Conservation (phyloP, 2,888 invertebrate species). For the Hyposoter didymator region DNA sequence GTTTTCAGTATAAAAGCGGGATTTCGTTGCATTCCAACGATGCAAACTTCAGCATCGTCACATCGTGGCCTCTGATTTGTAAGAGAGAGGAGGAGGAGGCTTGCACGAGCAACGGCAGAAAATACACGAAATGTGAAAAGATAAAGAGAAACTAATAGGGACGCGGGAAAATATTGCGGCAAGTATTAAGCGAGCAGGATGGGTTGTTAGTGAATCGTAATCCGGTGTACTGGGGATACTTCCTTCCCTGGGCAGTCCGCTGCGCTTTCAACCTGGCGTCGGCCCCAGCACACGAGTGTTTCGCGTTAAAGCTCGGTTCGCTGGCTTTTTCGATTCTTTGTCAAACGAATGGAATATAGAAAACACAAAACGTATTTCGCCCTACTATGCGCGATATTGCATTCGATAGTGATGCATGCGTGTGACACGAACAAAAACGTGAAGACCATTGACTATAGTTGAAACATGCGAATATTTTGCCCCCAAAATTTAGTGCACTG, state of each 20-base stretch:
- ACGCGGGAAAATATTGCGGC: not conserved
- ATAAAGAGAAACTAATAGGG: not conserved
- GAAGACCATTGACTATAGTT: not conserved
- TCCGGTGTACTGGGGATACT: too few relatives aligned
- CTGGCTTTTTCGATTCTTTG: not conserved
- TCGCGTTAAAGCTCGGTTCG: not conserved
- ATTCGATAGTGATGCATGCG: not conserved
- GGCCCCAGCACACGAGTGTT: not conserved
- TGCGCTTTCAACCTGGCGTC: not conserved
- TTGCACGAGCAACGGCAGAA: too few relatives aligned
- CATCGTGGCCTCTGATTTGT: too few relatives aligned
- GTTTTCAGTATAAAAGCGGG: too few relatives aligned
- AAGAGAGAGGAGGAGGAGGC: too few relatives aligned
- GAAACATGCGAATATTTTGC: not conserved
- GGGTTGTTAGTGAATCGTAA: too few relatives aligned
- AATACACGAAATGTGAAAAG: too few relatives aligned
- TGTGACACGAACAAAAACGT: not conserved
- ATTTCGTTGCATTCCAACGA: too few relatives aligned
- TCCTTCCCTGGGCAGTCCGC: not conserved
- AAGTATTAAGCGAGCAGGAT: too few relatives aligned
- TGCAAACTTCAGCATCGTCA: too few relatives aligned
- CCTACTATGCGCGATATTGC: too few relatives aligned
- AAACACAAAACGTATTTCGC: not conserved
- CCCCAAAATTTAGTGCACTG: not conserved
- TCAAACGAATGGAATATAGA: not conserved